Evolutionary conservation across 2,113 vertebrate genomes (phyloP).

Genomic region (Daubentonia madagascariensis): DNA sequence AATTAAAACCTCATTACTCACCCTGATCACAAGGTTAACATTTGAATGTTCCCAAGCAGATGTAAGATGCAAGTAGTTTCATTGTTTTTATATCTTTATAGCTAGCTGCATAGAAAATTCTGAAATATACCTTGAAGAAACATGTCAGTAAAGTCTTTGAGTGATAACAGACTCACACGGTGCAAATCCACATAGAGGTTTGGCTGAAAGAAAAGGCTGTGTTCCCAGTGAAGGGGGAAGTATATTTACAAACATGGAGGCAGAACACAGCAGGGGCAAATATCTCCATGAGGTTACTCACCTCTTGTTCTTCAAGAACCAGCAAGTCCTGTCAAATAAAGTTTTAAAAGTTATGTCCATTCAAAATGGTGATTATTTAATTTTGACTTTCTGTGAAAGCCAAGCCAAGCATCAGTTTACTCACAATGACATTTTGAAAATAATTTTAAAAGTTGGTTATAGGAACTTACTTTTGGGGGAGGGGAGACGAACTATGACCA

Average conservation of each 20-base stretch:
- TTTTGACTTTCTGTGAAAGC: background rate
- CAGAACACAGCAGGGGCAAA: no score
- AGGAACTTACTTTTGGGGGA: background rate
- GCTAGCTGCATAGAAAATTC: background rate
- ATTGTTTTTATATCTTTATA: background rate
- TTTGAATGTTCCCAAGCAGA: background rate
- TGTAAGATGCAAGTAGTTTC: background rate
- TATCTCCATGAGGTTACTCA: conserved; percentile 66
- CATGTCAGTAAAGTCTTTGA: background rate
- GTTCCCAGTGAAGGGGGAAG: background rate
- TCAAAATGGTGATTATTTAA: background rate
- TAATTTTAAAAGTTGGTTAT: background rate
- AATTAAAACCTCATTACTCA: background rate
- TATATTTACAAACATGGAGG: background rate
- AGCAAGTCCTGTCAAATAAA: conserved; percentile 92
- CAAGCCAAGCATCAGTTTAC: background rate
- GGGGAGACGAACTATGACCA: background rate
- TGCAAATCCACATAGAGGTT: fast-evolving
- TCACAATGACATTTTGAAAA: background rate
- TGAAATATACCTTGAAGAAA: background rate
- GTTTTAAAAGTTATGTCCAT: conserved; percentile 58
- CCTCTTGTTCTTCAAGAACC: conserved; percentile 99
- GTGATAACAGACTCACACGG: background rate
- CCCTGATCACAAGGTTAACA: background rate
- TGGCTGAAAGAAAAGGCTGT: background rate